Evolutionary conservation across 1,140 invertebrate genomes (phyloP).

Genomic region (Dendrolimus kikuchii): DNA sequence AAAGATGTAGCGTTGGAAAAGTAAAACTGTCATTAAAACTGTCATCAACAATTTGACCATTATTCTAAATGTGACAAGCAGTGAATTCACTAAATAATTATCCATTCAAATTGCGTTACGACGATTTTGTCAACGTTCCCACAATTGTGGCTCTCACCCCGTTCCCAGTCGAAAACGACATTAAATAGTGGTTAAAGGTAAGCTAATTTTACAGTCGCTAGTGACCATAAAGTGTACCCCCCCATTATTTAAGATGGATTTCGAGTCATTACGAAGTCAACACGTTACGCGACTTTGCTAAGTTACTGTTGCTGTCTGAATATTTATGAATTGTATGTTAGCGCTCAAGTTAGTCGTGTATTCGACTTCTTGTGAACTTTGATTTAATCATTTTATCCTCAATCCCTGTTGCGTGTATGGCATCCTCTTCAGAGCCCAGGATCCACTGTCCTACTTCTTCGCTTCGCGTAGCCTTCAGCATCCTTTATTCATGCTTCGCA

Average conservation of each 20-base stretch:
- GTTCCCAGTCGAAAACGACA: conserved; percentile 39
- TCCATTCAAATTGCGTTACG: conserved; percentile 31
- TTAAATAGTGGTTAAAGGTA: conserved; percentile 46
- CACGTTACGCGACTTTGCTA: conserved; percentile 25
- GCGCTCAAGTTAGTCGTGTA: no score
- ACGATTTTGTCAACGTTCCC: conserved; percentile 25
- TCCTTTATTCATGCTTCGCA: no score
- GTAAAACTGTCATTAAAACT: neutral
- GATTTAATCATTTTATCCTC: no score
- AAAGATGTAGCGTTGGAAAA: neutral
- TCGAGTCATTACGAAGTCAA: conserved; percentile 28
- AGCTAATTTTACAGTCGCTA: conserved; percentile 36
- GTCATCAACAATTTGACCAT: conserved; percentile 14
- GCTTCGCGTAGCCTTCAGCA: no score
- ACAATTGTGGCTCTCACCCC: conserved; percentile 30
- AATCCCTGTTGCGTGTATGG: no score
- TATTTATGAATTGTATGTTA: neutral
- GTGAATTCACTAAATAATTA: conserved; percentile 28
- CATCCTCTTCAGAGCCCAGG: no score
- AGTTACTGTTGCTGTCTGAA: conserved; percentile 1
- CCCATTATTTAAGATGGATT: conserved; percentile 17
- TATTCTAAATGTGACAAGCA: conserved; percentile 20
- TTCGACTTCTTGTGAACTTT: no score
- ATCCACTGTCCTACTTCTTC: no score
- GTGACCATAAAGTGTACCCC: conserved; percentile 25